phyloP scores from a whole-genome alignment of 1,140 invertebrate genomes.

The Chironomus tepperi region DNA sequence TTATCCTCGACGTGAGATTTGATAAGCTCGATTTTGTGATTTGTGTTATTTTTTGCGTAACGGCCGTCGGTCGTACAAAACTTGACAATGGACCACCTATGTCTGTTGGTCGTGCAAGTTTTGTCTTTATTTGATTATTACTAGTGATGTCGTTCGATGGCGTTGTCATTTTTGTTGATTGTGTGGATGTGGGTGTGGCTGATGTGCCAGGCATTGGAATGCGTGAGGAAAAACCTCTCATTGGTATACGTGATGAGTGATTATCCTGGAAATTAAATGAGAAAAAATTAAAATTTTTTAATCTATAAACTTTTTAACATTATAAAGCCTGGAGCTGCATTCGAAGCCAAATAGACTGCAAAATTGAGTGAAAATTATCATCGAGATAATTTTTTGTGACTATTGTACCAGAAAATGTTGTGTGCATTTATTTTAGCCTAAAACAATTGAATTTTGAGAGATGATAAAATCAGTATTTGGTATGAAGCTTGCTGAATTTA shows the following conservation, averaged over 20 bases:
- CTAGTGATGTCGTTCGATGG: constrained; percentile 5
- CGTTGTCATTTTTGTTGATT: not conserved
- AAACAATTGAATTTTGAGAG: too few relatives aligned
- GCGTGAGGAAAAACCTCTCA: not conserved
- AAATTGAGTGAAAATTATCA: too few relatives aligned
- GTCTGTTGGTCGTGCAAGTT: not conserved
- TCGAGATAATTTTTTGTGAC: too few relatives aligned
- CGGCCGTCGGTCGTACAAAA: not conserved
- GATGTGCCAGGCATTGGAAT: constrained; percentile 12
- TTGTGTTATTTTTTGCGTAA: not conserved
- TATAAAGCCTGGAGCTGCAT: too few relatives aligned
- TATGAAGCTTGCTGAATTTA: too few relatives aligned
- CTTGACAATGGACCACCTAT: not conserved
- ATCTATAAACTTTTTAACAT: too few relatives aligned
- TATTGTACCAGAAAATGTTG: too few relatives aligned
- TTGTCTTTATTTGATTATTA: not conserved
- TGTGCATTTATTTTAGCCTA: too few relatives aligned
- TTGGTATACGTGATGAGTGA: constrained; percentile 10
- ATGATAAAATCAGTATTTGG: too few relatives aligned
- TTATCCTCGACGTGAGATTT: not conserved
- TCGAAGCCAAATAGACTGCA: too few relatives aligned
- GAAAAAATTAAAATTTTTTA: not conserved
- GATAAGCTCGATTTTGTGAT: not conserved
- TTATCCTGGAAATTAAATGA: not conserved
- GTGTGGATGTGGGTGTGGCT: not conserved